phyloP scores from a whole-genome alignment of 1,140 invertebrate genomes.

The Meloidogyne chitwoodi region DNA sequence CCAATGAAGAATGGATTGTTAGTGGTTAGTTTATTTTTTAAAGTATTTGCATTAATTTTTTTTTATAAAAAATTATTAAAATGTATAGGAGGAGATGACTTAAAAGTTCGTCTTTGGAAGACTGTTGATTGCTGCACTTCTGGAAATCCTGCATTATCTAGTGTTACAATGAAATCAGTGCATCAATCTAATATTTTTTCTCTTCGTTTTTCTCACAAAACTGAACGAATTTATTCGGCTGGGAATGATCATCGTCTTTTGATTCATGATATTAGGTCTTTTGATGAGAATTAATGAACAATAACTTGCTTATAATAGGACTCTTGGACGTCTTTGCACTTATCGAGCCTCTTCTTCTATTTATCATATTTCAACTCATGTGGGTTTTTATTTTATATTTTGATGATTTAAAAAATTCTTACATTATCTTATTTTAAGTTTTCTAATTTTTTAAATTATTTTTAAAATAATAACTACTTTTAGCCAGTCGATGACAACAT shows the following conservation, averaged over 20 bases:
- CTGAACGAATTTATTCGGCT: constrained; percentile 79
- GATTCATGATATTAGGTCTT: constrained; percentile 28
- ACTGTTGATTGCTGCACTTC: constrained; percentile 72
- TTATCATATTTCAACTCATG: constrained; percentile 39
- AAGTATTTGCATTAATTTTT: not conserved
- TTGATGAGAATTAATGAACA: not conserved
- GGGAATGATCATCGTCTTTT: constrained; percentile 61
- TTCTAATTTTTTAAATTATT: too few species aligned
- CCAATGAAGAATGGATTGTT: constrained; percentile 76
- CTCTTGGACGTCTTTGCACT: constrained; percentile 3
- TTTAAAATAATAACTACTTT: not conserved
- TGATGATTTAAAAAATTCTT: not conserved
- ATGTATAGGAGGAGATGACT: constrained; percentile 78
- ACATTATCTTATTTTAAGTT: not conserved
- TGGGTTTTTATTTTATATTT: constrained; percentile 23
- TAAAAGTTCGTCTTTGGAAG: constrained; percentile 81
- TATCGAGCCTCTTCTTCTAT: constrained; percentile 22
- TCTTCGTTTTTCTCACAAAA: constrained; percentile 75
- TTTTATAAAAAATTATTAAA: constrained; percentile 10
- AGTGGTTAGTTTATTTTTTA: constrained; percentile 70
- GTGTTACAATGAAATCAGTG: constrained; percentile 71
- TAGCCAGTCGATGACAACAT: constrained; percentile 37
- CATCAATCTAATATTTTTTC: constrained; percentile 91
- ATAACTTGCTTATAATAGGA: not conserved
- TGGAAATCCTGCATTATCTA: constrained; percentile 67